Conservation (phyloP, 2,888 invertebrate species). For the Thereva nobilitata region DNA sequence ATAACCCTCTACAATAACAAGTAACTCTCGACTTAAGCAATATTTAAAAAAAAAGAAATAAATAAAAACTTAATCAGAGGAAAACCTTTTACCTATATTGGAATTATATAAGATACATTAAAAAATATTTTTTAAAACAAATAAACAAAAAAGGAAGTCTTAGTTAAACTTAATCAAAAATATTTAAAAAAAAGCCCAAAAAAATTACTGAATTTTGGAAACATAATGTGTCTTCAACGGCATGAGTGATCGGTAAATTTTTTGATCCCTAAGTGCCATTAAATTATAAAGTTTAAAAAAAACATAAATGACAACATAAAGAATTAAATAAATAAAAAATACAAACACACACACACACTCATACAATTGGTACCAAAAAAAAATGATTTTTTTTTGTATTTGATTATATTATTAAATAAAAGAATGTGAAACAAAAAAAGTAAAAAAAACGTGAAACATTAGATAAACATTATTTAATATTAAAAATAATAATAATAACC, state of each 20-base stretch:
- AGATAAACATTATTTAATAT: no score
- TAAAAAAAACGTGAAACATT: neutral
- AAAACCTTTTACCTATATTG: no score
- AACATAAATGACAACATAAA: constrained; percentile 4
- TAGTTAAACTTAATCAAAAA: neutral
- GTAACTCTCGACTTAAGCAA: no score
- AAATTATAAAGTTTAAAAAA: constrained; percentile 23
- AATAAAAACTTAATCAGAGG: no score
- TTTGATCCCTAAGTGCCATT: constrained; percentile 34
- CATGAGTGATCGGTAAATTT: constrained; percentile 31
- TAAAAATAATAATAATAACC: no score
- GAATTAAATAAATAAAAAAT: constrained; percentile 7
- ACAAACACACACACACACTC: neutral
- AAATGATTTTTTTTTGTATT: constrained; percentile 12
- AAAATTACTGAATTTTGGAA: constrained; percentile 11
- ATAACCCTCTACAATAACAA: no score
- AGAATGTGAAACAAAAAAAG: neutral
- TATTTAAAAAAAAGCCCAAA: neutral
- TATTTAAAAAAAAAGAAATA: no score
- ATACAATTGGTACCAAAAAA: constrained; percentile 22
- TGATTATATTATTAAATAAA: neutral
- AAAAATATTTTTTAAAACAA: constrained; percentile 3
- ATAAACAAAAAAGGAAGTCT: neutral
- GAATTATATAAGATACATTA: no score
- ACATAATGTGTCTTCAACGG: constrained; percentile 30